Evolutionary conservation across 1,140 invertebrate genomes (phyloP).

Genomic region (Drosophila malerkotliana): DNA sequence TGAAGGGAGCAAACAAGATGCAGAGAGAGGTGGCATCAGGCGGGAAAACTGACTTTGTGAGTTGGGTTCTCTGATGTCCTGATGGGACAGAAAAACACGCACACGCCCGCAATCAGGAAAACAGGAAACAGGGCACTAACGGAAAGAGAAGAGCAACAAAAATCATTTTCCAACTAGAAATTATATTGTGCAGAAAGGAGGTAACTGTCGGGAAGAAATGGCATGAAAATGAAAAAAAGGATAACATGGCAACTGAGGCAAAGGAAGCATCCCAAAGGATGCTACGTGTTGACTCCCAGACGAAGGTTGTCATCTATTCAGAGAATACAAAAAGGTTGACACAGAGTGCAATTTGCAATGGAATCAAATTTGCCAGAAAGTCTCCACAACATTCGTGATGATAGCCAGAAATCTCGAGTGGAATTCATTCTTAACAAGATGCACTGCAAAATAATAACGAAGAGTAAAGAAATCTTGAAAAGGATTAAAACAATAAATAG

Average conservation of each 20-base stretch:
- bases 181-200: conserved; percentile 36
- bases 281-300: conserved; percentile 45
- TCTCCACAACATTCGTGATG: conserved; percentile 31
- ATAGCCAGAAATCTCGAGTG: conserved; percentile 1
- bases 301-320: conserved; percentile 36
- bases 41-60: conserved; percentile 40
- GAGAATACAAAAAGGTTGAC: conserved; percentile 31
- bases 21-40: no score
- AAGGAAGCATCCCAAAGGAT: conserved; percentile 37
- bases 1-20: conserved; percentile 5
- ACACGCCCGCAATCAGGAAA: conserved; percentile 25
- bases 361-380: conserved; percentile 69
- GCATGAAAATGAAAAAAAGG: conserved; percentile 15
- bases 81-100: conserved; percentile 11
- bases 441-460: conserved; percentile 2
- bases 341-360: conserved; percentile 59
- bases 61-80: conserved; percentile 35
- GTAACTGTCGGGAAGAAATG: conserved; percentile 2
- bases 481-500: no score
- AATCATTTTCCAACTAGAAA: conserved; percentile 37
- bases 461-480: no score
- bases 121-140: conserved; percentile 8
- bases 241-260: conserved; percentile 35
- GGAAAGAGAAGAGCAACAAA: conserved; percentile 20
- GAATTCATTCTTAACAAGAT: not conserved